A percentile compares a stretch with the other conserved stretches of the same genome.
phyloP scores from a whole-genome alignment of 2,888 invertebrate species.

The Eupeodes latifasciatus region DNA sequence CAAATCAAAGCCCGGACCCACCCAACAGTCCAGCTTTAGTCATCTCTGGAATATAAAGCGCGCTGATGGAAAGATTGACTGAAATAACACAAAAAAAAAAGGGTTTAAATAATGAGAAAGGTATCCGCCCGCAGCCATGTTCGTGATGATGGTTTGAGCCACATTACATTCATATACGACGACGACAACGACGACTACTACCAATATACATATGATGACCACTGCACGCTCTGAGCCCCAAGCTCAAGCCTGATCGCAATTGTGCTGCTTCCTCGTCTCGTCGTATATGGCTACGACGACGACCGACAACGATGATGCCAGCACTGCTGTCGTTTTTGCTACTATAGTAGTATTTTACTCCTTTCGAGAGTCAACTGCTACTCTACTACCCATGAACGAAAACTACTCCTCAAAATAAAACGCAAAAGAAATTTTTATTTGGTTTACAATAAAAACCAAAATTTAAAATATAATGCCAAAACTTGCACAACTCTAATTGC shows the following conservation, averaged over 20 bases:
- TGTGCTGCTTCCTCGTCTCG: constrained; percentile 3
- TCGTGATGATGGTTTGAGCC: constrained; percentile 71
- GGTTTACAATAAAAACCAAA: no score
- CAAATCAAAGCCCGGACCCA: constrained; percentile 65
- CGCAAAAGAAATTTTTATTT: no score
- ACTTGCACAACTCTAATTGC: no score
- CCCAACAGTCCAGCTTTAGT: constrained; percentile 41
- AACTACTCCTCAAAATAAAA: no score
- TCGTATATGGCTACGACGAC: neutral
- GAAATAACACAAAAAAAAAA: constrained; percentile 36
- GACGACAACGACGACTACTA: neutral
- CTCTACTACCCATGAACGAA: no score
- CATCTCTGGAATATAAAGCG: neutral
- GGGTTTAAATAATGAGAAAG: constrained; percentile 65
- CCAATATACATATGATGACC: constrained; percentile 27
- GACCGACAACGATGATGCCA: neutral
- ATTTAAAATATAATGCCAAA: no score
- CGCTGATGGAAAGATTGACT: constrained; percentile 45
- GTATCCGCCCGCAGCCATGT: constrained; percentile 73
- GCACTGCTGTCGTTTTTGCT: no score
- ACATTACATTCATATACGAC: constrained; percentile 18
- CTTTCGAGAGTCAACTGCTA: no score
- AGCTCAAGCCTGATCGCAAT: constrained; percentile 44
- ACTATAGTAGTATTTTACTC: no score
- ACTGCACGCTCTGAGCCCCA: constrained; percentile 66